phyloP scores from a whole-genome alignment of 2,888 invertebrate genomes.

The Ornithoptera priamus region DNA sequence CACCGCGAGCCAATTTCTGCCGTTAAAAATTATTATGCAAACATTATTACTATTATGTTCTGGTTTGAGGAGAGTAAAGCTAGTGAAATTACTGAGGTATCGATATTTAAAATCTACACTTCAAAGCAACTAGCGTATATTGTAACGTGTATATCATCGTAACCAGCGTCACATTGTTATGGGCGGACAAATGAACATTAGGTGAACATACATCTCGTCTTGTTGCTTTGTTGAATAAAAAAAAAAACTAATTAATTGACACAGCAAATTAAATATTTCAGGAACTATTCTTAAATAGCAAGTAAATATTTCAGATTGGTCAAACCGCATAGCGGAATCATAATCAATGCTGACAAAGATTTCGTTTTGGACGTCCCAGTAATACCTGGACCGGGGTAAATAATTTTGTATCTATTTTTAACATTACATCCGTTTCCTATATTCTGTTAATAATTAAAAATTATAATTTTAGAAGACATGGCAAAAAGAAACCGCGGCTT shows the following conservation, averaged over 20 bases:
- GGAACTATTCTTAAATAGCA: slow-evolving; percentile 5
- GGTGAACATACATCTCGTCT: too few species aligned
- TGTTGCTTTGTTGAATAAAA: background rate
- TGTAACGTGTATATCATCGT: too few species aligned
- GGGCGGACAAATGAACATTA: too few species aligned
- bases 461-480: background rate
- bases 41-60: too few species aligned
- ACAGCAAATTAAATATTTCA: background rate
- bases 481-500: slow-evolving; percentile 41
- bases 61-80: too few species aligned
- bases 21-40: too few species aligned
- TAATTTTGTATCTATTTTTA: slow-evolving; percentile 23
- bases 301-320: slow-evolving; percentile 53
- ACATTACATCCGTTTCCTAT: background rate
- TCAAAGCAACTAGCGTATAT: too few species aligned
- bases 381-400: slow-evolving; percentile 49
- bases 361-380: slow-evolving; percentile 59
- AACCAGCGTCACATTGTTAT: too few species aligned
- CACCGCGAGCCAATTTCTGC: too few species aligned
- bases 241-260: background rate
- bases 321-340: slow-evolving; percentile 67
- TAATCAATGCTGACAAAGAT: slow-evolving; percentile 57
- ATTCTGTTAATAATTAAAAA: background rate
- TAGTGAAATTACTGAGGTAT: too few species aligned
- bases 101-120: too few species aligned